A percentile compares a stretch with the other conserved stretches of the same genome.
Evolutionary conservation across 2,113 vertebrate genomes (phyloP).

Genomic region (Cricetomys ansorgei): DNA sequence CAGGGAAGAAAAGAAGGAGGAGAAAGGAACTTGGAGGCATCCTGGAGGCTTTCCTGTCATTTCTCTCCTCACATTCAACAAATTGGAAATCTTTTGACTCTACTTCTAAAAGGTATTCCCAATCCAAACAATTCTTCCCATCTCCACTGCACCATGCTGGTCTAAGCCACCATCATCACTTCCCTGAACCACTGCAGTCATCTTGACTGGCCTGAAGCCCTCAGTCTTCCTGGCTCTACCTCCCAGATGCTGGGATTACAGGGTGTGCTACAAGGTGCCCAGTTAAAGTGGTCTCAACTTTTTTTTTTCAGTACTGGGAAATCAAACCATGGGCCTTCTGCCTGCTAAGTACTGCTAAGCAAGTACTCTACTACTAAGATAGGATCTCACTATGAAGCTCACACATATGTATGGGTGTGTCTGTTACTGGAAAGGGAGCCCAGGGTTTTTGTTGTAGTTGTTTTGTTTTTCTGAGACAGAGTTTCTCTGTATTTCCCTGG

Average conservation of each 20-base stretch:
- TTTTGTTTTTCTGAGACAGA: too few relatives aligned
- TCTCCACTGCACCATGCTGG: neutral
- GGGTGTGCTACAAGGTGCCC: neutral
- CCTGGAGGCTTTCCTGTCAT: neutral
- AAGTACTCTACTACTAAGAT: neutral
- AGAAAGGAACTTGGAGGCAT: neutral
- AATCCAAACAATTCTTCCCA: neutral
- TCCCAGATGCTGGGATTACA: neutral
- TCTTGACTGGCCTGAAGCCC: neutral
- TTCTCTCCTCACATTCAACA: neutral
- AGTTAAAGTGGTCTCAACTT: neutral
- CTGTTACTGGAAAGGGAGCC: neutral
- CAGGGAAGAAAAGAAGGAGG: neutral
- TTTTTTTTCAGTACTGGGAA: neutral
- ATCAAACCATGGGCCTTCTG: neutral
- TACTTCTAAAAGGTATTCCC: slow-evolving; percentile 25
- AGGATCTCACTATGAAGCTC: neutral
- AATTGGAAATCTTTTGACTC: neutral
- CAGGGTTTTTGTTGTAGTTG: too few relatives aligned
- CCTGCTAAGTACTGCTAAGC: neutral
- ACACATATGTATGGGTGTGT: neutral
- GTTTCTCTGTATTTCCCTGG: too few relatives aligned
- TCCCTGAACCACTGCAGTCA: neutral
- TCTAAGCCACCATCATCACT: neutral
- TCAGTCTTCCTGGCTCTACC: neutral